Percentiles rank a stretch among this genome's conserved stretches.
These are phyloP conservation scores for Nannoperca obscura DNA, from an alignment of 2,797 vertebrate genomes.

Conservation along the genomic window DNA sequence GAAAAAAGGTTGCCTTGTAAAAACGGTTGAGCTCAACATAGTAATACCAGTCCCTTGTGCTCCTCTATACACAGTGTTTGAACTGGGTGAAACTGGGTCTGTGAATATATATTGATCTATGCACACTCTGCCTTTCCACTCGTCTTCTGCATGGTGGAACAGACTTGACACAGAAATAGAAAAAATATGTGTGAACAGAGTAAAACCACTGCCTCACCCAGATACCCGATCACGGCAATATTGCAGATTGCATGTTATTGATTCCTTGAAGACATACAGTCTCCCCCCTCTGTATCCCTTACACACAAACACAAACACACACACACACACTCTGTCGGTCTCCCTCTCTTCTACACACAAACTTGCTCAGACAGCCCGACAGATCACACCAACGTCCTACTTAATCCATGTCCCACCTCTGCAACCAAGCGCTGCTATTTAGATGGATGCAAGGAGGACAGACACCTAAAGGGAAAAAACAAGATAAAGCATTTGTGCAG, in stretches of 20 bases:
- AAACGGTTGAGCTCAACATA: neutral
- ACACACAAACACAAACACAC: slow-evolving; percentile 14
- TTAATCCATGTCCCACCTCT: slow-evolving; percentile 55
- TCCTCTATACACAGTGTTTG: neutral
- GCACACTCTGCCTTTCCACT: neutral
- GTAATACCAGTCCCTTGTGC: neutral
- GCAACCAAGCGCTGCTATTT: slow-evolving; percentile 36
- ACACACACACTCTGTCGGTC: neutral
- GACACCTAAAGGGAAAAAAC: neutral
- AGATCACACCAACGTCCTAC: slow-evolving; percentile 51
- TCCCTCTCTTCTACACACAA: slow-evolving; percentile 29
- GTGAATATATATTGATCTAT: neutral
- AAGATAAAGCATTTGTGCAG: slow-evolving; percentile 5
- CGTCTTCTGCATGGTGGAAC: neutral
- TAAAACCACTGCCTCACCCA: slow-evolving; percentile 20
- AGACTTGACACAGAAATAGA: slow-evolving; percentile 15
- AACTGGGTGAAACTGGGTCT: slow-evolving; percentile 4
- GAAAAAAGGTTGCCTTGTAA: neutral
- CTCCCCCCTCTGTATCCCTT: slow-evolving; percentile 16
- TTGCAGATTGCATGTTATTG: slow-evolving; percentile 32
- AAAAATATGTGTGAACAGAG: slow-evolving; percentile 11
- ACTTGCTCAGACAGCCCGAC: slow-evolving; percentile 24
- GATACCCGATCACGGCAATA: slow-evolving; percentile 22
- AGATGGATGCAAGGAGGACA: slow-evolving; percentile 33
- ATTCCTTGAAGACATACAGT: slow-evolving; percentile 37